Evolutionary conservation across 2,113 vertebrate genomes (phyloP).

Genomic region (Spea bombifrons): DNA sequence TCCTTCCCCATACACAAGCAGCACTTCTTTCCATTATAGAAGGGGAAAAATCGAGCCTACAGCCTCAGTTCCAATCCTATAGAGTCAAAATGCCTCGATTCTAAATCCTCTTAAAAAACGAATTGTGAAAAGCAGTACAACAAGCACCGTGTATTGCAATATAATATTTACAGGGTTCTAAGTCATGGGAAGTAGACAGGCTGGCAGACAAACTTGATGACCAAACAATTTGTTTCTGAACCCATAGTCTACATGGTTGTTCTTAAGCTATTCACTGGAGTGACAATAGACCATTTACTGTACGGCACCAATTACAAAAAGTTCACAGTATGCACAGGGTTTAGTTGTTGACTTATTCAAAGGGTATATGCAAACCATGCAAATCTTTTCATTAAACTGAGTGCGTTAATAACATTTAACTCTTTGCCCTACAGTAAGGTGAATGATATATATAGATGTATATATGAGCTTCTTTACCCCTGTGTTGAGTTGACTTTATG

Average conservation of each 20-base stretch:
- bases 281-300: neutral
- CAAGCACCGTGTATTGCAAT: neutral
- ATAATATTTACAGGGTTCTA: no score
- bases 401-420: no score
- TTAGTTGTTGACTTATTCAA: no score
- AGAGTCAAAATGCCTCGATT: neutral
- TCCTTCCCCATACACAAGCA: slow-evolving; percentile 55
- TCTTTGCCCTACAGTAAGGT: no score
- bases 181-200: neutral
- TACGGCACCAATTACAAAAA: neutral
- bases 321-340: no score
- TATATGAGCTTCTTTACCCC: no score
- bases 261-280: neutral
- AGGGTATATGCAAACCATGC: no score
- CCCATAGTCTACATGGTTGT: neutral
- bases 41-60: neutral
- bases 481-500: no score
- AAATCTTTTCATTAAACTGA: no score
- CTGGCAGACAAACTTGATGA: neutral
- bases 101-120: neutral
- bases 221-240: neutral
- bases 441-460: no score
- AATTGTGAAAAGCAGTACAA: neutral
- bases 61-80: slow-evolving; percentile 23
- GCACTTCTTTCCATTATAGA: slow-evolving; percentile 50